Conservation (phyloP, 2,113 vertebrate genomes). For the Callopanchax toddi region DNA sequence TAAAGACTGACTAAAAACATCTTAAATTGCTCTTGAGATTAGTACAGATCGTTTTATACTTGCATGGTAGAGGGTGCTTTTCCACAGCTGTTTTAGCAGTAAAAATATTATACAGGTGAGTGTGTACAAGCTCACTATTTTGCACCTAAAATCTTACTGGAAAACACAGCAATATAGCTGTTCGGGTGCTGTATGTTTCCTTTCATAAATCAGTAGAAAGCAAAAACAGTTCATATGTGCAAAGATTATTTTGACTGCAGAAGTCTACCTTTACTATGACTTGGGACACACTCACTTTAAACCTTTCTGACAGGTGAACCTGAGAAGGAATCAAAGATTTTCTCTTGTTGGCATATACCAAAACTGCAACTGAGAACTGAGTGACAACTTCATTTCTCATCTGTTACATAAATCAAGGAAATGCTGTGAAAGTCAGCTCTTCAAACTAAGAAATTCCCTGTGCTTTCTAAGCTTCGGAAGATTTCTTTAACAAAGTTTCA, state of each 20-base stretch:
- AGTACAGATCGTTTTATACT: slow-evolving; percentile 3
- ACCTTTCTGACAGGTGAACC: slow-evolving; percentile 70
- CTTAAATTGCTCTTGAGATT: slow-evolving; percentile 25
- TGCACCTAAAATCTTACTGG: slow-evolving; percentile 12
- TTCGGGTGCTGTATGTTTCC: slow-evolving; percentile 37
- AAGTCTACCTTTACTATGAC: slow-evolving; percentile 47
- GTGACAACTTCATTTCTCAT: slow-evolving; percentile 79
- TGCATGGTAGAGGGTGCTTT: slow-evolving; percentile 16
- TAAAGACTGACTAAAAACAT: slow-evolving; percentile 42
- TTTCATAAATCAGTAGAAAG: slow-evolving; percentile 24
- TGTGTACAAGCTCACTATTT: slow-evolving; percentile 17
- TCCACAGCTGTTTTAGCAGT: slow-evolving; percentile 30
- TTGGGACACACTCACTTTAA: slow-evolving; percentile 54
- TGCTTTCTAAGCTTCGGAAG: slow-evolving; percentile 68
- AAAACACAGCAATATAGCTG: slow-evolving; percentile 48
- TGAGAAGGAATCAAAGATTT: slow-evolving; percentile 72
- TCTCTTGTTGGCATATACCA: slow-evolving; percentile 70
- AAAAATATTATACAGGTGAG: slow-evolving; percentile 33
- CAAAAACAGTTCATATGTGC: slow-evolving; percentile 52
- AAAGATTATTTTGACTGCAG: slow-evolving; percentile 47
- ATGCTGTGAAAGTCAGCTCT: slow-evolving; percentile 67
- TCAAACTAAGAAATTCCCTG: slow-evolving; percentile 72
- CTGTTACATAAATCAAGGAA: slow-evolving; percentile 74
- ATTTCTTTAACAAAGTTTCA: slow-evolving; percentile 77
- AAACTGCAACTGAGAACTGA: slow-evolving; percentile 73